These are phyloP conservation scores for Netelia virgata DNA, from an alignment of 2,888 invertebrate genomes.

Conservation along the genomic window DNA sequence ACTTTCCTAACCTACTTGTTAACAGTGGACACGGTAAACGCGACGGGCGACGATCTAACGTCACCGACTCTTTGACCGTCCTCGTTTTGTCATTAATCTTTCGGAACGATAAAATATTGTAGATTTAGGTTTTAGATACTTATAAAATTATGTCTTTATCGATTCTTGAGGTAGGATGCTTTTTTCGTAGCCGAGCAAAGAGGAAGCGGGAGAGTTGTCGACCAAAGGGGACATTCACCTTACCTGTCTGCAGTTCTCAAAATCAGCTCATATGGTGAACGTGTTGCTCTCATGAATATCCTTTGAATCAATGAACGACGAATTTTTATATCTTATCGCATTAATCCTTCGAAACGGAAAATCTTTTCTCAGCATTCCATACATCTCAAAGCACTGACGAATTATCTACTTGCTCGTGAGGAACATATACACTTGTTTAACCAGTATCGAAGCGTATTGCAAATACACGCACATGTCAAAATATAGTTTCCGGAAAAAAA, in stretches of 20 bases:
- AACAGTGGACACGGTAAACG: too few relatives aligned
- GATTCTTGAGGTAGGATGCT: too few relatives aligned
- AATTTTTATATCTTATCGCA: constrained; percentile 40
- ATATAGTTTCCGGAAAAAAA: background rate
- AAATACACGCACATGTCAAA: constrained; percentile 7
- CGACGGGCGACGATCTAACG: too few relatives aligned
- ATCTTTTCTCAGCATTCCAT: constrained; percentile 48
- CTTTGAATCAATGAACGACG: constrained; percentile 19
- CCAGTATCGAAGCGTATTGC: constrained; percentile 18
- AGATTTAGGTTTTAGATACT: too few relatives aligned
- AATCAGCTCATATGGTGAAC: constrained; percentile 40
- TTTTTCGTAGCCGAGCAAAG: too few relatives aligned
- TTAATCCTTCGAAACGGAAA: constrained; percentile 50
- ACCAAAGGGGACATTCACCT: background rate
- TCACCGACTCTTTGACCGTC: too few relatives aligned
- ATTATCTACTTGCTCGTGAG: background rate
- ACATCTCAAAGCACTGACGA: constrained; percentile 52
- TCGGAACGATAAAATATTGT: too few relatives aligned
- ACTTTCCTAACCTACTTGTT: too few relatives aligned
- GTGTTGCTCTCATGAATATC: constrained; percentile 24
- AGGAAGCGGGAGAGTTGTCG: too few relatives aligned
- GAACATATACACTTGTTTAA: constrained; percentile 30
- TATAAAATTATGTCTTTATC: too few relatives aligned
- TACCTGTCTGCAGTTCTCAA: constrained; percentile 38
- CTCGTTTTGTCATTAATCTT: too few relatives aligned